Evolutionary conservation across 2,888 invertebrate genomes (phyloP), one percentile per base, ranked within the genome.

Genomic region (Seira ritae): DNA sequence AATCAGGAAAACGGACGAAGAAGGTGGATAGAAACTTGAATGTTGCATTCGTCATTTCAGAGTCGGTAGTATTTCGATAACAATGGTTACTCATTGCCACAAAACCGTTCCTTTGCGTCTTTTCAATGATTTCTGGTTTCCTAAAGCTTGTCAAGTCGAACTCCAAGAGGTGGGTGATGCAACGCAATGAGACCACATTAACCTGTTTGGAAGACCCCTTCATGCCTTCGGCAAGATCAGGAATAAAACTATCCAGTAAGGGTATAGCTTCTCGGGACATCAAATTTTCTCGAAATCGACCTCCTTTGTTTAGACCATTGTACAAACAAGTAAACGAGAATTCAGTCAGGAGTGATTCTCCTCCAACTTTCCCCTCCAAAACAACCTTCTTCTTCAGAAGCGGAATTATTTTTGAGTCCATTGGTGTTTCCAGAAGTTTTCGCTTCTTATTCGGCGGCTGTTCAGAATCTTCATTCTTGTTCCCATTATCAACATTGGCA

Each of bases 11-110:
- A 17, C 87, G 81, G 10, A 80, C n/a, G 24, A 87, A 85, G 72
- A 87, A 87, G 17, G 84, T 84, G n/a, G 80, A 55, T 2, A 87
- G 68, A 71, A 87, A 87, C 85, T 87, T 87, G 22, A 87, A 87
- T 1, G 85, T 85, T 15, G 85, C 73, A 78, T 85, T 87, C 12
- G 85, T 81, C 31, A 83, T 87, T 69, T 85, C 84, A 15, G 82
- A 69, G 23, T 86, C 85, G 0, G 85, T 79, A 6, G 84, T 80
- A 62, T 84, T 84, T 10, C 79, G 74, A 37, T 84, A 86, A 19
- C 85, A 86, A 74, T 87, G 83, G 60, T 75, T 81, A 19, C 68
- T 85, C 84, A 87, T 87, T 12, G 84, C 73, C 22, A 80, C 73
- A n/a, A 87, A 82, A 1, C 87, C 85, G 55, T 80, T 76, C 23